Conservation (phyloP, 2,797 vertebrate genomes). For the Takifugu ocellatus region DNA sequence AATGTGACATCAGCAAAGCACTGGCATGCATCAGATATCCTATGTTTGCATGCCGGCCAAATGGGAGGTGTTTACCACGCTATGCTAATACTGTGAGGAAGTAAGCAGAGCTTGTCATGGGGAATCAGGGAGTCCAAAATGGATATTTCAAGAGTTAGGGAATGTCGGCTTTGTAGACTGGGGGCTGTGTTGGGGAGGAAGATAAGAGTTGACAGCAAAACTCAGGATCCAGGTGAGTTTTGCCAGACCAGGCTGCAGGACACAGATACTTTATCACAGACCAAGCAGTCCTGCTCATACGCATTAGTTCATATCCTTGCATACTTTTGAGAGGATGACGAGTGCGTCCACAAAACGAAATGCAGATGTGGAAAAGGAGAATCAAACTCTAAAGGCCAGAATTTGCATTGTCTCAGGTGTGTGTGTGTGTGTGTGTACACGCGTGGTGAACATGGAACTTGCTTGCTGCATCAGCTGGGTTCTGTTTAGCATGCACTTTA, state of each 20-base stretch:
- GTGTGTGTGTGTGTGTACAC: not conserved
- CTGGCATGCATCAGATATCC: constrained; percentile 21
- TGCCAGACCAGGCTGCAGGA: constrained; percentile 57
- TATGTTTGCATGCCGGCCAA: constrained; percentile 23
- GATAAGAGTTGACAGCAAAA: constrained; percentile 69
- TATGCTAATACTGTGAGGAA: constrained; percentile 62
- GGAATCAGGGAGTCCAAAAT: constrained; percentile 57
- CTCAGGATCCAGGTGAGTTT: constrained; percentile 68
- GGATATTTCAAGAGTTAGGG: constrained; percentile 67
- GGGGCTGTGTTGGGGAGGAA: constrained; percentile 46
- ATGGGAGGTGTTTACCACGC: constrained; percentile 48
- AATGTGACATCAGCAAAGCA: too few relatives aligned
- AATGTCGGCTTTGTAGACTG: constrained; percentile 41
- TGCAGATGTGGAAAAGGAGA: constrained; percentile 16
- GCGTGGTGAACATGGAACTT: not conserved
- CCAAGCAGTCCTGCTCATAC: constrained; percentile 38
- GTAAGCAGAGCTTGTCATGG: constrained; percentile 56
- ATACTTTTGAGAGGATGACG: constrained; percentile 20
- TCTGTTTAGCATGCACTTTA: not conserved
- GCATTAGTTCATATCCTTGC: constrained; percentile 48
- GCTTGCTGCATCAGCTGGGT: not conserved
- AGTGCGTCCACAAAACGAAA: constrained; percentile 17
- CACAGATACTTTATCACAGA: constrained; percentile 51
- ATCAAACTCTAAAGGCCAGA: constrained; percentile 30
- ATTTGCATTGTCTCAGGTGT: constrained; percentile 29